Evolutionary conservation across 2,113 vertebrate genomes (phyloP).

Genomic region (Microtus montanus): DNA sequence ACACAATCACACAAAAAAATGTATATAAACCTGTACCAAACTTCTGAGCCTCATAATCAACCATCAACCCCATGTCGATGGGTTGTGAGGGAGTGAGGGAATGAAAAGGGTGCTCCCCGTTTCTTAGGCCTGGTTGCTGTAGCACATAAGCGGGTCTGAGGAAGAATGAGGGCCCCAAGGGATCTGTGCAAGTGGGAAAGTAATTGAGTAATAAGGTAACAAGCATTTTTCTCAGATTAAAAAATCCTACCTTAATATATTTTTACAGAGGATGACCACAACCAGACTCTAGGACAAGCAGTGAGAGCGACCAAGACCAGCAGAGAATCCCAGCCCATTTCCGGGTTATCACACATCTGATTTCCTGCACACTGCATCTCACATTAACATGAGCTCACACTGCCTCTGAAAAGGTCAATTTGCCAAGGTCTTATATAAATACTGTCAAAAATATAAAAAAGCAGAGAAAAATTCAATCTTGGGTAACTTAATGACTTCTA

Average conservation of each 20-base stretch:
- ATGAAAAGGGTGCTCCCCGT: not conserved
- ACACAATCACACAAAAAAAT: not conserved
- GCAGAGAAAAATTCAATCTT: constrained; percentile 40
- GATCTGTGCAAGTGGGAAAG: not conserved
- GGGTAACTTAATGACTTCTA: constrained; percentile 49
- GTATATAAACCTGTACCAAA: not conserved
- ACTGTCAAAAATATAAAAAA: constrained; percentile 31
- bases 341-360: not conserved
- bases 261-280: not conserved
- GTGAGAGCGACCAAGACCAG: not conserved
- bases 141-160: not conserved
- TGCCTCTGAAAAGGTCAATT: constrained; percentile 28
- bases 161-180: not conserved
- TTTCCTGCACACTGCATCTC: not conserved
- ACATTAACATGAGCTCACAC: not conserved
- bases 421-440: not conserved
- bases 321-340: not conserved
- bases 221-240: not conserved
- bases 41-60: not conserved
- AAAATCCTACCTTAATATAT: not conserved
- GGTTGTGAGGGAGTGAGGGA: not conserved
- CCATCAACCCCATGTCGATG: not conserved
- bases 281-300: not conserved
- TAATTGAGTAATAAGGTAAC: not conserved
- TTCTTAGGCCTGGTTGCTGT: not conserved